Percentiles rank a stretch among this genome's conserved stretches.
These are phyloP conservation scores for Zeuzera pyrina DNA, from an alignment of 2,888 invertebrate species.

Conservation along the genomic window DNA sequence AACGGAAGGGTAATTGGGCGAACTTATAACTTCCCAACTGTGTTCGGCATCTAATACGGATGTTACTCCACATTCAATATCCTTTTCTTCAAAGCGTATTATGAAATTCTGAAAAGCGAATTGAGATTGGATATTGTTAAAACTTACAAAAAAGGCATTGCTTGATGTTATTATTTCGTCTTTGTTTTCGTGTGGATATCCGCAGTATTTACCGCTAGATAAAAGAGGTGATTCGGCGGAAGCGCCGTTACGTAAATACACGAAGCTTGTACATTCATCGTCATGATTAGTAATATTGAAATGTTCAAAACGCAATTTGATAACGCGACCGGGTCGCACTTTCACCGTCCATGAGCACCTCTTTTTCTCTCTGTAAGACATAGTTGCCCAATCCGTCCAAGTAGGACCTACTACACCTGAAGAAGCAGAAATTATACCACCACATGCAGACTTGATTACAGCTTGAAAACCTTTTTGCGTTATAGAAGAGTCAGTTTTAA, in stretches of 20 bases:
- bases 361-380: slow-evolving; percentile 14
- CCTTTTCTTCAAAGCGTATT: slow-evolving; percentile 74
- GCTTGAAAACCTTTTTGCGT: slow-evolving; percentile 80
- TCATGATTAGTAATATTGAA: slow-evolving; percentile 71
- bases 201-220: slow-evolving; percentile 83
- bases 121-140: slow-evolving; percentile 9
- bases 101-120: slow-evolving; percentile 43
- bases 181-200: slow-evolving; percentile 45
- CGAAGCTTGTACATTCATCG: slow-evolving; percentile 37
- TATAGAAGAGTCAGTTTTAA: slow-evolving; percentile 75
- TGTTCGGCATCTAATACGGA: slow-evolving; percentile 67
- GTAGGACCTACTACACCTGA: slow-evolving; percentile 67
- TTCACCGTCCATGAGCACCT: slow-evolving; percentile 83
- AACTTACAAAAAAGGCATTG: slow-evolving; percentile 62
- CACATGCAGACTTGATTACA: slow-evolving; percentile 75
- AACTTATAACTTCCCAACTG: slow-evolving; percentile 71
- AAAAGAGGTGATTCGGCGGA: slow-evolving; percentile 80
- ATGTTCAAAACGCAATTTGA: slow-evolving; percentile 75
- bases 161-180: slow-evolving; percentile 72
- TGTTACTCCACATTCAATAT: slow-evolving; percentile 78
- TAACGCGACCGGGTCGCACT: slow-evolving; percentile 80
- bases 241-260: slow-evolving; percentile 82
- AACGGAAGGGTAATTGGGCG: slow-evolving; percentile 87
- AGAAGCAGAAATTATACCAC: slow-evolving; percentile 74
- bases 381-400: slow-evolving; percentile 23